Evolutionary conservation across 2,888 invertebrate genomes (phyloP).

Genomic region (Hypena proboscidalis): DNA sequence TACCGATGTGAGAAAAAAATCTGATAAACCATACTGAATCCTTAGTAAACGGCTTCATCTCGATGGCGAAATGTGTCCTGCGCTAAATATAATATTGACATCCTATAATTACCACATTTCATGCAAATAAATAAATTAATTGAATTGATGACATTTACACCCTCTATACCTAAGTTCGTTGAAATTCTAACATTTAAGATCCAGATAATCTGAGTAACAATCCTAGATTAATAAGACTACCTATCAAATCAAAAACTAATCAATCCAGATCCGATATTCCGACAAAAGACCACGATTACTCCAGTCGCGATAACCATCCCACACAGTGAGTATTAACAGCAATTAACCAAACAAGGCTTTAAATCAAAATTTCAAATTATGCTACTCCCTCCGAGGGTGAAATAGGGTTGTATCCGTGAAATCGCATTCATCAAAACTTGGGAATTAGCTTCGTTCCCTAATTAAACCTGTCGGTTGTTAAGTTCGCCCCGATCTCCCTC

Average conservation of each 20-base stretch:
- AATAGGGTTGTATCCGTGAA: conserved; percentile 68
- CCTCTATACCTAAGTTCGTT: no score
- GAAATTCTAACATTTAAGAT: not conserved
- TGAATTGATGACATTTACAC: no score
- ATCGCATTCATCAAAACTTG: conserved; percentile 84
- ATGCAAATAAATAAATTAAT: no score
- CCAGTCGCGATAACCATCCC: conserved; percentile 34
- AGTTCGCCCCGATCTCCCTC: conserved; percentile 55
- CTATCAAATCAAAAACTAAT: conserved; percentile 32
- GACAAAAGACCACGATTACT: conserved; percentile 28
- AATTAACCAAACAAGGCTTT: conserved; percentile 68
- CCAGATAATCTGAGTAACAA: not conserved
- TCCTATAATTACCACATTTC: no score
- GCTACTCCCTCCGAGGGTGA: conserved; percentile 50
- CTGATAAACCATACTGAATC: no score
- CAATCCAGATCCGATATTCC: conserved; percentile 26
- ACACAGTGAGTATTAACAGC: conserved; percentile 56
- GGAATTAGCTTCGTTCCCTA: conserved; percentile 77
- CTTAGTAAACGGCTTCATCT: no score
- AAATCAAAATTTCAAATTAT: conserved; percentile 79
- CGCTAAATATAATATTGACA: no score
- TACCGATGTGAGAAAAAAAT: no score
- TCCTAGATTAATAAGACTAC: conserved; percentile 19
- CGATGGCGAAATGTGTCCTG: no score
- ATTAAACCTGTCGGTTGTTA: conserved; percentile 80